These are phyloP conservation scores for Helicoverpa zea DNA, from an alignment of 1,140 invertebrate genomes.

Conservation along the genomic window DNA sequence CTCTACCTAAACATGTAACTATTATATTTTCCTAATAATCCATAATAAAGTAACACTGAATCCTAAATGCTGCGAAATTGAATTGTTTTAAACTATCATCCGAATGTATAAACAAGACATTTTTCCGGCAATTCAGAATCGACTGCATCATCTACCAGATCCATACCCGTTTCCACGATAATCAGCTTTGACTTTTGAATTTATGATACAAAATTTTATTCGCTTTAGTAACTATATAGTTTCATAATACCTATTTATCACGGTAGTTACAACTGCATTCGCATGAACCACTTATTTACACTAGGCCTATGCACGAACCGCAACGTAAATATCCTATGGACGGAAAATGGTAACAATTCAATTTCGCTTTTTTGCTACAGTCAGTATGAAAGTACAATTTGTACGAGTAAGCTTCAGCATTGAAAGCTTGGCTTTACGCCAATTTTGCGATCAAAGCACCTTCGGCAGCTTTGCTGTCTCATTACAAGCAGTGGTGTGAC, in stretches of 20 bases:
- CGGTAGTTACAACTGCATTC: conserved; percentile 80
- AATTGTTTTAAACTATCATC: conserved; percentile 76
- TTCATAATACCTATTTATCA: conserved; percentile 66
- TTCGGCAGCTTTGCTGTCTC: conserved; percentile 70
- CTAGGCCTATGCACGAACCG: conserved; percentile 78
- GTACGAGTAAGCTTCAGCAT: conserved; percentile 76
- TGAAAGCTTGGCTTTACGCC: conserved; percentile 75
- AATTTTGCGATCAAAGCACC: conserved; percentile 66
- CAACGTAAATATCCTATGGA: conserved; percentile 73
- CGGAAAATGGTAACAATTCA: conserved; percentile 83
- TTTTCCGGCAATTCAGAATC: conserved; percentile 42
- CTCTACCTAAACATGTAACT: conserved; percentile 28
- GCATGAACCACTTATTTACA: conserved; percentile 79
- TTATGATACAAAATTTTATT: conserved; percentile 52
- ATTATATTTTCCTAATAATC: conserved; percentile 29
- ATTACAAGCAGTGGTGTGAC: conserved; percentile 63
- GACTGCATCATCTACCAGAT: conserved; percentile 47
- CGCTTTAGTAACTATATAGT: conserved; percentile 61
- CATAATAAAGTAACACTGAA: conserved; percentile 34
- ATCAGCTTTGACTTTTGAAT: conserved; percentile 47
- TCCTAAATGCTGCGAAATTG: conserved; percentile 79
- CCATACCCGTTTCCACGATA: conserved; percentile 48
- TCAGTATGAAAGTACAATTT: conserved; percentile 71
- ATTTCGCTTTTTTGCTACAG: conserved; percentile 85
- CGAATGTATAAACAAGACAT: conserved; percentile 30